phyloP scores from a whole-genome alignment of 1,140 invertebrate species.

The Apocrypta bakeri region DNA sequence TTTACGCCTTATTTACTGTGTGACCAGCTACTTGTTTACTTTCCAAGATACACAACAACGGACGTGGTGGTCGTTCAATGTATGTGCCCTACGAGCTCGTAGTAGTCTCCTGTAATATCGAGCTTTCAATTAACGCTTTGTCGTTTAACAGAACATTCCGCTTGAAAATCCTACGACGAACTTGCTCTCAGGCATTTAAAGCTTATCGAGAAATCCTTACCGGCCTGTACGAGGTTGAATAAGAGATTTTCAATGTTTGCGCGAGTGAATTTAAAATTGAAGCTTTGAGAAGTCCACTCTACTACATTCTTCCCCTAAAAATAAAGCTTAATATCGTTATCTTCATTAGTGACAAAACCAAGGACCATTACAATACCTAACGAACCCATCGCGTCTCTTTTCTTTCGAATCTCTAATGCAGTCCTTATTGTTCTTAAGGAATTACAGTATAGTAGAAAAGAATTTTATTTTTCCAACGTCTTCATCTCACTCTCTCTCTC shows the following conservation, averaged over 20 bases:
- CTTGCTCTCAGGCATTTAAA: background rate
- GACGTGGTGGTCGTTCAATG: background rate
- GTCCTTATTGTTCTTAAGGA: background rate
- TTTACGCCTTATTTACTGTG: conserved; percentile 47
- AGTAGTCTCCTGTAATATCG: conserved; percentile 43
- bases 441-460: background rate
- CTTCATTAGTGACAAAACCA: conserved; percentile 37
- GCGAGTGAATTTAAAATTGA: background rate
- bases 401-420: conserved; percentile 25
- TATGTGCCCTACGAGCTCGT: background rate
- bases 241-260: background rate
- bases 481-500: background rate
- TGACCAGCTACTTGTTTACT: conserved; percentile 48
- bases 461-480: background rate
- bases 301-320: conserved; percentile 6
- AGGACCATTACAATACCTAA: conserved; percentile 42
- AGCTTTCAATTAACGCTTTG: conserved; percentile 48
- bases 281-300: conserved; percentile 11
- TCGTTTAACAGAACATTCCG: conserved; percentile 14
- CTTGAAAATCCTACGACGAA: background rate
- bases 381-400: conserved; percentile 33
- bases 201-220: background rate
- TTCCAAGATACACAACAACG: conserved; percentile 47
- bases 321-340: conserved; percentile 47
- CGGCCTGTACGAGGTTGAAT: too few relatives aligned